A percentile compares a stretch with the other conserved stretches of the same genome.
These are phyloP conservation scores for Drosophila atripex DNA, from an alignment of 2,888 invertebrate genomes.

Conservation along the genomic window DNA sequence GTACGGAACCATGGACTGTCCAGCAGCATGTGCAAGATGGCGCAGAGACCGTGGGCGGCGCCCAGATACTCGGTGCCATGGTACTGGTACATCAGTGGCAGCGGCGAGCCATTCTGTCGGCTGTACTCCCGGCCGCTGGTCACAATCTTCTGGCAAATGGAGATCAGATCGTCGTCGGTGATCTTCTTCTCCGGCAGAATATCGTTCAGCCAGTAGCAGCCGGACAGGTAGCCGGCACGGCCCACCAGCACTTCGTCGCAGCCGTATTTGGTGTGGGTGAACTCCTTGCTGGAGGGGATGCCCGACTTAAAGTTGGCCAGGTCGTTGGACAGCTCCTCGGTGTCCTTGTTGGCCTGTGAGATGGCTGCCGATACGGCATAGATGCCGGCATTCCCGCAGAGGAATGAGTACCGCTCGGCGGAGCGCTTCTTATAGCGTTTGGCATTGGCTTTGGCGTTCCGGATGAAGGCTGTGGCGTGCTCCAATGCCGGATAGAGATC, in stretches of 20 bases:
- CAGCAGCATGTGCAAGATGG: conserved; percentile 88
- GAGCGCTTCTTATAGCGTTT: conserved; percentile 84
- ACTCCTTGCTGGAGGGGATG: conserved; percentile 84
- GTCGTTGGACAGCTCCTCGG: conserved; percentile 83
- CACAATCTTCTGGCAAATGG: conserved; percentile 89
- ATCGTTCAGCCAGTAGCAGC: conserved; percentile 88
- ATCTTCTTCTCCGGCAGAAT: conserved; percentile 79
- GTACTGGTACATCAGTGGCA: conserved; percentile 90
- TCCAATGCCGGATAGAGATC: conserved; percentile 85
- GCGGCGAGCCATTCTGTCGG: conserved; percentile 85
- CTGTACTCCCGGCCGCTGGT: conserved; percentile 90
- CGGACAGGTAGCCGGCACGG: conserved; percentile 92
- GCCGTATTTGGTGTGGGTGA: conserved; percentile 87
- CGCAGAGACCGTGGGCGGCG: conserved; percentile 87
- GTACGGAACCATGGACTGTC: conserved; percentile 85
- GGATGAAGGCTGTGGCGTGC: conserved; percentile 87
- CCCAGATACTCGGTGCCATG: conserved; percentile 85
- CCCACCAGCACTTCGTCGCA: conserved; percentile 95
- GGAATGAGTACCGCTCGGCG: conserved; percentile 88
- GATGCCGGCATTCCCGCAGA: conserved; percentile 92
- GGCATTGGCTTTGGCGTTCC: conserved; percentile 86
- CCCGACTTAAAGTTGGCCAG: conserved; percentile 81
- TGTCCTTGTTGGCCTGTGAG: conserved; percentile 84
- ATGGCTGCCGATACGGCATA: conserved; percentile 89
- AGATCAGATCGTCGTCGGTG: conserved; percentile 85